A percentile compares a stretch with the other conserved stretches of the same genome.
Evolutionary conservation across 2,888 invertebrate species (phyloP).

Genomic region (Brachyopa scutellaris): DNA sequence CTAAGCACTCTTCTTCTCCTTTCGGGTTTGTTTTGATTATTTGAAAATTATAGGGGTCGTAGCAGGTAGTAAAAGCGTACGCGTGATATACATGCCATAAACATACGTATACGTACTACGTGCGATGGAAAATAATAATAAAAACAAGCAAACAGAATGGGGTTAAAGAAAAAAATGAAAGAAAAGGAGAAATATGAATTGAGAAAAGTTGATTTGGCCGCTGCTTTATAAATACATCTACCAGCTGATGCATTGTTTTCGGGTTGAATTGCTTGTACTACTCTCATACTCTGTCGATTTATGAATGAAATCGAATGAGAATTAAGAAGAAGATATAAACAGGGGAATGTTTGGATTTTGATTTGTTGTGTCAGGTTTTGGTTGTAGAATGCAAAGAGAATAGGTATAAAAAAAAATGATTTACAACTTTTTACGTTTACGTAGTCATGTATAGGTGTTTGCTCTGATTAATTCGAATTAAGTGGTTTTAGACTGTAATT

Average conservation of each 20-base stretch:
- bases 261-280: slow-evolving; percentile 59
- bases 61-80: slow-evolving; percentile 60
- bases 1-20: slow-evolving; percentile 37
- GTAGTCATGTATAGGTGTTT: too few relatives aligned
- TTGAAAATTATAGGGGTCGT: slow-evolving; percentile 69
- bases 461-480: too few relatives aligned
- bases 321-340: slow-evolving; percentile 34
- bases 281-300: slow-evolving; percentile 52
- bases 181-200: slow-evolving; percentile 51
- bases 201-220: slow-evolving; percentile 55
- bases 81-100: slow-evolving; percentile 50
- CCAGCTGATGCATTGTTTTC: slow-evolving; percentile 70
- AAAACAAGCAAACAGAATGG: slow-evolving; percentile 53
- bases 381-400: slow-evolving; percentile 43
- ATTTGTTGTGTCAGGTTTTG: slow-evolving; percentile 59
- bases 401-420: slow-evolving; percentile 9
- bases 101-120: too few relatives aligned
- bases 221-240: slow-evolving; percentile 49
- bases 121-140: slow-evolving; percentile 45
- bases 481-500: too few relatives aligned
- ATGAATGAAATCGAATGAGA: slow-evolving; percentile 62
- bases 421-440: slow-evolving; percentile 13
- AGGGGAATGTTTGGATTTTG: slow-evolving; percentile 53
- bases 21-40: slow-evolving; percentile 69
- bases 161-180: slow-evolving; percentile 60